phyloP scores from a whole-genome alignment of 37 sponge, comb jelly and placozoan species.

The Ianthella basta region DNA sequence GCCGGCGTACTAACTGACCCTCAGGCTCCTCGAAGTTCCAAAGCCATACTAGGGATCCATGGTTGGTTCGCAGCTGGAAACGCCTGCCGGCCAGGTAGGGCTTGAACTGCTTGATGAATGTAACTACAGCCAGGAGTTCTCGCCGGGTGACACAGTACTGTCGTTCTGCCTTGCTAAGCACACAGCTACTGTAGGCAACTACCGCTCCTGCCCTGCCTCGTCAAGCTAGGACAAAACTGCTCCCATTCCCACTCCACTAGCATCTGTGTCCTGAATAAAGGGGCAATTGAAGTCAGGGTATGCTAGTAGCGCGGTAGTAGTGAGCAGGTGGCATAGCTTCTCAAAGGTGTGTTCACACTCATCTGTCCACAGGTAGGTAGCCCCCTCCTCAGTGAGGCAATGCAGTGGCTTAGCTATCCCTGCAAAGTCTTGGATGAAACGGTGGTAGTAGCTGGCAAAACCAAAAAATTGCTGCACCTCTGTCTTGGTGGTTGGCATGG shows the following conservation, averaged over 20 bases:
- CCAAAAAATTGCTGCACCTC: background rate
- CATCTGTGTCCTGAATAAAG: background rate
- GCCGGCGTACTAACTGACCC: too few species aligned
- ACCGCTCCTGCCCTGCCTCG: background rate
- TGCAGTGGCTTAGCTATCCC: conserved; percentile 18
- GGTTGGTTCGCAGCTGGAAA: conserved; percentile 8
- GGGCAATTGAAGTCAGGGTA: background rate
- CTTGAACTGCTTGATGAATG: background rate
- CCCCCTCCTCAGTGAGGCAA: conserved; percentile 15
- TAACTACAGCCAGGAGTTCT: conserved; percentile 24
- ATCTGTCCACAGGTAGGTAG: background rate
- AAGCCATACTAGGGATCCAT: conserved; percentile 21
- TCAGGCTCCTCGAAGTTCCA: background rate
- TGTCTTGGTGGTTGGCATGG: background rate
- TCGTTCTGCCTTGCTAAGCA: background rate
- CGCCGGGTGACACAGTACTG: conserved; percentile 29
- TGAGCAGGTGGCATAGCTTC: background rate
- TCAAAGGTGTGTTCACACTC: conserved; percentile 13
- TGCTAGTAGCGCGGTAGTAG: background rate
- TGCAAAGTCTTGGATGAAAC: conserved; percentile 29
- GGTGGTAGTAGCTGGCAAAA: conserved; percentile 9
- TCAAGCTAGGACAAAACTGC: background rate
- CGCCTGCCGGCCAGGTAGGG: background rate
- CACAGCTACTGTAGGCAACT: background rate
- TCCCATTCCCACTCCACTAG: background rate